Base-by-base conservation (phyloP, 2,797 vertebrate species). In the Hoplostethus atlanticus region DNA sequence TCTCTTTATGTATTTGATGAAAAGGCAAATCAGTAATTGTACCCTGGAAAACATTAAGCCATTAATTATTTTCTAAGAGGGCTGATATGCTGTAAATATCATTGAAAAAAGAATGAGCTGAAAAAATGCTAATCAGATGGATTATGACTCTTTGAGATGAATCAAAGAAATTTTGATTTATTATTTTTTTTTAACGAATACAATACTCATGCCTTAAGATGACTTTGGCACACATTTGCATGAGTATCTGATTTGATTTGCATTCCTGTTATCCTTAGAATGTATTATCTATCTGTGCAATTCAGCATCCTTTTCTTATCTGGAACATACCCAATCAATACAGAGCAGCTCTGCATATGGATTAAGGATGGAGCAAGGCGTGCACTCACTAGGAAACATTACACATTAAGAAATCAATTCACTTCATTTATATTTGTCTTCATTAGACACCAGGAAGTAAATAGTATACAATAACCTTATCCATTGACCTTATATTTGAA, bases 181-280 rank as follows among this genome's bases (percentile, higher is more conserved):
- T 28, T 28, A 1, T 28, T 28, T 28, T 28, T 85, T 79, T 62
- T 84, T 83, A 89, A 89, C 87, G 84, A 86, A 85, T 86, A 82
- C 87, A 84, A 76, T 50, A 64, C 30, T 80, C 77, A 65, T 71
- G 84, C 89, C 85, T 88, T 83, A 82, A 88, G 83, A 91, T 91
- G 87, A 90, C 93, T 91, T 85, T 85, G 83, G 84, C 50, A 55
- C 79, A 84, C 74, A 91, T 92, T 93, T 88, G 88, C 92, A 93
- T 93, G 77, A 62, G 68, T 90, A 91, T 91, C 91, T 85, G 87
- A 91, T 87, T 76, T 85, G 85, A 94, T 94, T 93, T 92, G 90
- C 91, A 92, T 94, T 81, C 83, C 87, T 92, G 88, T 93, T 90
- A 90, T 93, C 86, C 89, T 87, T 91, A 88, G 84, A 88, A 90